phyloP scores from a whole-genome alignment of 2,113 vertebrate species.

The Seriola quinqueradiata region DNA sequence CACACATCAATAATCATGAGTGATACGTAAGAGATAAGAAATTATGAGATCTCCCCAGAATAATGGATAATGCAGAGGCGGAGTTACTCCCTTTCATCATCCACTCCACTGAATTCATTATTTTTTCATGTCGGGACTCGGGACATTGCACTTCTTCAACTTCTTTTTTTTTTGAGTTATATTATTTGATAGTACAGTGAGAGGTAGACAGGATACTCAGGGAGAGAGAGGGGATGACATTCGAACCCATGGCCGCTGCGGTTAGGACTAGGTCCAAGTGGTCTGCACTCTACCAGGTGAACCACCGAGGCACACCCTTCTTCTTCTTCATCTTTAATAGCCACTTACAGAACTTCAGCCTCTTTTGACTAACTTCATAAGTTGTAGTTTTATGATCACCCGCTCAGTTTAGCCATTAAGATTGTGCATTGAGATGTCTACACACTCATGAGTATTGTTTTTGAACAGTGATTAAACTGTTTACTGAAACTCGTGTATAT shows the following conservation, averaged over 20 bases:
- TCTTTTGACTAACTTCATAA: not conserved
- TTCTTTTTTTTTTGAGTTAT: no score
- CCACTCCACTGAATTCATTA: constrained; percentile 52
- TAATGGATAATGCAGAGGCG: constrained; percentile 43
- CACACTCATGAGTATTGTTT: no score
- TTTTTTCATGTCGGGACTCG: constrained; percentile 21
- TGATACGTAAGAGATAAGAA: constrained; percentile 13
- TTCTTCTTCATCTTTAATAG: not conserved
- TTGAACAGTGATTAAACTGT: no score
- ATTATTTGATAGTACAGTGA: no score
- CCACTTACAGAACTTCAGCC: constrained; percentile 16
- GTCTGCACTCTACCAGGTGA: no score
- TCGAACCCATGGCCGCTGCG: no score
- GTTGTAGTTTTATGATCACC: not conserved
- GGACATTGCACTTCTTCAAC: constrained; percentile 23
- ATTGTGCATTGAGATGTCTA: not conserved
- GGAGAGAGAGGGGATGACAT: no score
- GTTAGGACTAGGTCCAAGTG: no score
- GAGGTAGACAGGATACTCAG: no score
- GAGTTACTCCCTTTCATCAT: constrained; percentile 49
- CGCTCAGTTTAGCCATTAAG: not conserved
- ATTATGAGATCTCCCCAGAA: constrained; percentile 28
- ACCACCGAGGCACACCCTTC: no score
- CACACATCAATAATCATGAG: constrained; percentile 9
- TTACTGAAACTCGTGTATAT: no score